Evolutionary conservation across 2,113 vertebrate genomes (phyloP).

Genomic region (Daubentonia madagascariensis): DNA sequence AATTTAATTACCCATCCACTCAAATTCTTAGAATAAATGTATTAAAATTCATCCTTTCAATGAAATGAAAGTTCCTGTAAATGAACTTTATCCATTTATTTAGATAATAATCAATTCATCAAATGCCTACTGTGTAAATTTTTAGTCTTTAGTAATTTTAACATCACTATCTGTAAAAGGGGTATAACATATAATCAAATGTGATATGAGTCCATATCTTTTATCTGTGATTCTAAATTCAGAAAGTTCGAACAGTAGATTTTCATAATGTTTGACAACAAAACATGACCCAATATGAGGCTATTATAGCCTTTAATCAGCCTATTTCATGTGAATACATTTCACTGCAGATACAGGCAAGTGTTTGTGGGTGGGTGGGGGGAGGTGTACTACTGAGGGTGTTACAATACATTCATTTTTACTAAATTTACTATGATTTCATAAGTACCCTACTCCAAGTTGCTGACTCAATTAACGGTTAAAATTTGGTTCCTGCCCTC

Average conservation of each 20-base stretch:
- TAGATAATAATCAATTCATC: background rate
- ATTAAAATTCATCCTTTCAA: background rate
- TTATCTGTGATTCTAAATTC: background rate
- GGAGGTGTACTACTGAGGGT: background rate
- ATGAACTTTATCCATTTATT: background rate
- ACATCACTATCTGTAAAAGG: background rate
- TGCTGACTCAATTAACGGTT: background rate
- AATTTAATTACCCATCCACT: background rate
- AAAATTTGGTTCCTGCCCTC: background rate
- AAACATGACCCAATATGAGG: background rate
- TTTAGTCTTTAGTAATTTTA: background rate
- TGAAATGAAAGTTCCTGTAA: constrained; percentile 1
- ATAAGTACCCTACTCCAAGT: background rate
- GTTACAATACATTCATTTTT: background rate
- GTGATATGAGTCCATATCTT: background rate
- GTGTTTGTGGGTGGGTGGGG: background rate
- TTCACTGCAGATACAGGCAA: background rate
- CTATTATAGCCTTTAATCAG: background rate
- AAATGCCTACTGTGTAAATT: background rate
- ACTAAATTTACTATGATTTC: background rate
- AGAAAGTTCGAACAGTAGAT: background rate
- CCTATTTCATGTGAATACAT: background rate
- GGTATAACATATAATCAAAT: background rate
- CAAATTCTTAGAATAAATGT: background rate
- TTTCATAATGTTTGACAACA: background rate